Percentiles rank a stretch among this genome's conserved stretches.
phyloP scores from a whole-genome alignment of 2,888 invertebrate genomes.

The Temnothorax rugatulus region DNA sequence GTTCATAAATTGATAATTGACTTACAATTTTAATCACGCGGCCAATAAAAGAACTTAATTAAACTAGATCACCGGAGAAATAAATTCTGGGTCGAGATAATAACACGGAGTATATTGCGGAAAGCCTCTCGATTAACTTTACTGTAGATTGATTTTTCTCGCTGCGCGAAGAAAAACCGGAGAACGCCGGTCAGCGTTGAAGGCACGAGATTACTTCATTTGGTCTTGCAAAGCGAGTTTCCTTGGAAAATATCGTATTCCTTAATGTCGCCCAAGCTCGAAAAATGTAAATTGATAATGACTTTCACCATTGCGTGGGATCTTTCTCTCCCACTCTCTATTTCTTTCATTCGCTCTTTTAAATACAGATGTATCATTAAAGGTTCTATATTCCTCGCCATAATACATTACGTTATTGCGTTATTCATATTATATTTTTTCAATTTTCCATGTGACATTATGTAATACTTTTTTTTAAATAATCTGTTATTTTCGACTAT shows the following conservation, averaged over 20 bases:
- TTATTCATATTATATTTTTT: background rate
- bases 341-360: background rate
- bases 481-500: background rate
- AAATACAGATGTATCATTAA: background rate
- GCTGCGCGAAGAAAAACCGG: slow-evolving; percentile 12
- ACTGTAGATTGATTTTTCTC: slow-evolving; percentile 33
- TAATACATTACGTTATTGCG: background rate
- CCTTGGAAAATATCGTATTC: slow-evolving; percentile 14
- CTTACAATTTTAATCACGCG: background rate
- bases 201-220: slow-evolving; percentile 43
- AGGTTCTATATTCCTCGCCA: background rate
- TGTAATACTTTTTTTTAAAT: background rate
- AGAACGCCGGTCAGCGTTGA: background rate
- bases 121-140: slow-evolving; percentile 33
- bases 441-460: background rate
- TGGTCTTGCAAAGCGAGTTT: slow-evolving; percentile 16
- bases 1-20: slow-evolving; percentile 4
- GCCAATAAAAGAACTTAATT: background rate
- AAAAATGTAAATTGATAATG: slow-evolving; percentile 24
- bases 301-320: background rate
- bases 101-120: background rate
- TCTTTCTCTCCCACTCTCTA: background rate
- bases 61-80: background rate
- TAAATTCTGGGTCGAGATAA: slow-evolving; percentile 31
- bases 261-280: background rate